phyloP scores from a whole-genome alignment of 2,888 invertebrate genomes.

The Orthonevra nobilis region DNA sequence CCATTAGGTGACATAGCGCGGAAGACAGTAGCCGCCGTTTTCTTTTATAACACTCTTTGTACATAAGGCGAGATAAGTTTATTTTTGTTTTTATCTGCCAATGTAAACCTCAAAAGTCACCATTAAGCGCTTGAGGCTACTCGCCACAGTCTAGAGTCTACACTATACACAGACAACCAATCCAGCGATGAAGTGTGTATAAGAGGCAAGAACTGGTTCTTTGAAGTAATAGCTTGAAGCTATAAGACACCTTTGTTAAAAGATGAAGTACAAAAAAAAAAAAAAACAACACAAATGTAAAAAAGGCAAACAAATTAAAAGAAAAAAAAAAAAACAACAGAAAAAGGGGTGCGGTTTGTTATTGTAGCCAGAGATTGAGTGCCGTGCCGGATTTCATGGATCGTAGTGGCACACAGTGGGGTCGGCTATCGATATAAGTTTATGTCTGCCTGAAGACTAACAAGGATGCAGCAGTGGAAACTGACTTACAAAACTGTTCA shows the following conservation, averaged over 20 bases:
- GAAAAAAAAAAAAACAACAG: conserved; percentile 31
- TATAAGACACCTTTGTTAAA: conserved; percentile 61
- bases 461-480: too few species aligned
- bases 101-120: conserved; percentile 56
- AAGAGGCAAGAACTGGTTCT: conserved; percentile 42
- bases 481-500: too few species aligned
- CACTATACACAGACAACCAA: neutral
- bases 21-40: conserved; percentile 66
- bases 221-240: conserved; percentile 42
- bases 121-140: conserved; percentile 54
- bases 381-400: conserved; percentile 27
- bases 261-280: conserved; percentile 31
- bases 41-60: conserved; percentile 61
- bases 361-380: conserved; percentile 46
- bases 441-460: too few species aligned
- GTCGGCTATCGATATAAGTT: too few species aligned
- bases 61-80: conserved; percentile 53
- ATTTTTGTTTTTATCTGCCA: conserved; percentile 34
- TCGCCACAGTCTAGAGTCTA: conserved; percentile 17
- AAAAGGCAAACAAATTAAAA: neutral
- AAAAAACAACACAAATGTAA: conserved; percentile 23
- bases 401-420: conserved; percentile 33
- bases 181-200: conserved; percentile 18
- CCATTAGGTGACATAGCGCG: conserved; percentile 64
- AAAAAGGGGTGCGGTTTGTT: conserved; percentile 68